phyloP scores from a whole-genome alignment of 2,113 vertebrate species.

The Chaetops frenatus region DNA sequence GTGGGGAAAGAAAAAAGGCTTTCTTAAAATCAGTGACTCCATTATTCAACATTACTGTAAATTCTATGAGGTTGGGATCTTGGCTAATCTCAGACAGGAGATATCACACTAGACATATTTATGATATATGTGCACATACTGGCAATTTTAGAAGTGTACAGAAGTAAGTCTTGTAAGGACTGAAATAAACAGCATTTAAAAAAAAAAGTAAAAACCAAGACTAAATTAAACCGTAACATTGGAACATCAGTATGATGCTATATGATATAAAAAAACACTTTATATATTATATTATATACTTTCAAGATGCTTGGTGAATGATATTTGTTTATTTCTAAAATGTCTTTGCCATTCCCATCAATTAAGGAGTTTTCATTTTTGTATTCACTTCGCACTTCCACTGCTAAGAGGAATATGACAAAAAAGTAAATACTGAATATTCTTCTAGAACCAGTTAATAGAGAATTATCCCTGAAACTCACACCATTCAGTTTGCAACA shows the following conservation, averaged over 20 bases:
- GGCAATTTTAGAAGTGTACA: neutral
- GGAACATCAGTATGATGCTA: neutral
- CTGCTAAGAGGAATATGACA: neutral
- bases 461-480: neutral
- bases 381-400: neutral
- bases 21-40: neutral
- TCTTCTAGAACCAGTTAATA: neutral
- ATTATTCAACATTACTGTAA: neutral
- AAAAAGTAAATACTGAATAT: neutral
- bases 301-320: neutral
- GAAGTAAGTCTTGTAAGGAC: neutral
- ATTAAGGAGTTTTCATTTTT: neutral
- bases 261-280: neutral
- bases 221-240: neutral
- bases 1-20: neutral
- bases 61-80: neutral
- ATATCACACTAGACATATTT: neutral
- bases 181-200: neutral
- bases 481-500: neutral
- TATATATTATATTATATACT: neutral
- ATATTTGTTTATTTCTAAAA: neutral
- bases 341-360: neutral
- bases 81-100: neutral
- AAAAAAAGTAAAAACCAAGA: accelerated
- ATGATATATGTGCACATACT: neutral